Base-by-base conservation (phyloP, 2,113 vertebrate genomes). In the Pogona vitticeps region DNA sequence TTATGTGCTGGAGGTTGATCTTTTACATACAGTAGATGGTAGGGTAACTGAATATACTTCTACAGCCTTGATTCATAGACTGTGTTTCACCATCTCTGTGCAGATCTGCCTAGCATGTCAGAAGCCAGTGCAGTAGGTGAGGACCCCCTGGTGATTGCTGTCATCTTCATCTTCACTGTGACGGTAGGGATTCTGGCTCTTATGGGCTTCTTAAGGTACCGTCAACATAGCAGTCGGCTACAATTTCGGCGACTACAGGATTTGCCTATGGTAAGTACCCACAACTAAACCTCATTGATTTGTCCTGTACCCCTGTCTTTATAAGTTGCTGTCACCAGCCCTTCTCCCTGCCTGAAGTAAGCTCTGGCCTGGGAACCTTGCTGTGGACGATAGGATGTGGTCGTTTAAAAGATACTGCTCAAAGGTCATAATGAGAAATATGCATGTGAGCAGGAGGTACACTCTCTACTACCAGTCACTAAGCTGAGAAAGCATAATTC, bases 181-280 rank as follows among this genome's bases (percentile, higher is more conserved):
- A 97, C 97, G 36, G 96, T 97, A 90, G 94, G 97, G 91, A 95
- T 98, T 91, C 95, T 97, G 0, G 95, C 97, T 88, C 93, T 98
- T 79, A 93, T 98, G 80, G 95, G 94, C 42, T 98, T 98, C 96
- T 88, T 98, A 92, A 97, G 97, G 36, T 97, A 98, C 87, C 97
- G 97, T 21, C 94, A 95, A 42, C 96, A 95, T 92, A 95, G 96
- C 91, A 96, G 89, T 89, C 94, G 95, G 59, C 97, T 97, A 14
- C 97, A 97, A 85, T 98, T 98, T 93, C 96, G 95, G 76, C 95
- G 98, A 88, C 96, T 98, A 84, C 98, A 98, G 90, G 95, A 95
- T 88, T 92, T 95, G 88, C 95, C 94, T 70, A 95, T 95, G 95
- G 95, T 95, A 87, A 94, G 93, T 70, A 42, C 36, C 71, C 28